phyloP scores from a whole-genome alignment of 2,797 vertebrate genomes.

The Crocodylus rhombifer region DNA sequence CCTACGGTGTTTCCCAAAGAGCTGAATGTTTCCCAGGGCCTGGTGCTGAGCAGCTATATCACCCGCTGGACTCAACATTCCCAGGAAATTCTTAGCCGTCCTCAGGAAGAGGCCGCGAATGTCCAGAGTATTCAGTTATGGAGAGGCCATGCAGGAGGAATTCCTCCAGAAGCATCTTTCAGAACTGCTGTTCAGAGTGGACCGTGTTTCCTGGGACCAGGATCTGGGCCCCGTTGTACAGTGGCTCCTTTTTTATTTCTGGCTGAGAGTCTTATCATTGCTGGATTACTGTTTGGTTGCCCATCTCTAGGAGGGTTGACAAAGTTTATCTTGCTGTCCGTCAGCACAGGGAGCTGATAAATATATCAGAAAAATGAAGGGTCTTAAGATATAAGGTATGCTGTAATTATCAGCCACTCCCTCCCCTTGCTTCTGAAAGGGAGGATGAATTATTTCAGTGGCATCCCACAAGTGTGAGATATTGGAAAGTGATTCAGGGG shows the following conservation, averaged over 20 bases:
- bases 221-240: background rate
- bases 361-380: conserved; percentile 49
- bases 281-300: background rate
- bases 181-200: accelerated
- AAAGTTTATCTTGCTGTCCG: conserved; percentile 65
- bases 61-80: background rate
- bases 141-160: accelerated
- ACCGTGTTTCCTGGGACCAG: background rate
- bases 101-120: background rate
- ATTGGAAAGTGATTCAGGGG: background rate
- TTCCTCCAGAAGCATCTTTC: background rate
- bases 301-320: conserved; percentile 44
- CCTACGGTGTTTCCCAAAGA: background rate
- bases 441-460: conserved; percentile 26
- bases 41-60: background rate
- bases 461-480: background rate
- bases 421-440: background rate
- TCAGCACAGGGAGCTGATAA: conserved; percentile 34
- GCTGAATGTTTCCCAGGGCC: too few species aligned
- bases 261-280: background rate
- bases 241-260: background rate
- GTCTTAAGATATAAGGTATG: conserved; percentile 21
- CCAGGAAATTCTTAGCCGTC: background rate
- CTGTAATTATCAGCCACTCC: background rate
- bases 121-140: accelerated